These are phyloP conservation scores for Mohoua ochrocephala DNA, from an alignment of 2,113 vertebrate genomes.

Conservation along the genomic window DNA sequence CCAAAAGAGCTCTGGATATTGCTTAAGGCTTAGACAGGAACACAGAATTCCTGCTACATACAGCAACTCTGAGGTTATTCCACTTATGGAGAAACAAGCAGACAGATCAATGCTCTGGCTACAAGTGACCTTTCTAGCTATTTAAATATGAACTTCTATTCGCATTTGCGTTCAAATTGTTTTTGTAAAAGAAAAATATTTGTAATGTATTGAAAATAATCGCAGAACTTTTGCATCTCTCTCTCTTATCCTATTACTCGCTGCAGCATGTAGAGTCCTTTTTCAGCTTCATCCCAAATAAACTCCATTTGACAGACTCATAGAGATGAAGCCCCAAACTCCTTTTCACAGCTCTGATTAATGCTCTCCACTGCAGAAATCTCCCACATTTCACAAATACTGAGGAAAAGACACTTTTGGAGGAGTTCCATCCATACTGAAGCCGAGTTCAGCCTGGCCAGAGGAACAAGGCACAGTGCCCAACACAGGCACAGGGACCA, in stretches of 20 bases:
- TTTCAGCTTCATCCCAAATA: not conserved
- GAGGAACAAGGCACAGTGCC: not conserved
- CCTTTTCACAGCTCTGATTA: not conserved
- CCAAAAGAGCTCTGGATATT: not conserved
- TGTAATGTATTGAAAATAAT: not conserved
- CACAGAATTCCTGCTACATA: not conserved
- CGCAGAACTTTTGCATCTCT: not conserved
- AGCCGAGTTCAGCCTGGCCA: not conserved
- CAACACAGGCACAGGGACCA: not conserved
- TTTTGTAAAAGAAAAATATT: not conserved
- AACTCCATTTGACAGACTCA: not conserved
- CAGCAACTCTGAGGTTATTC: not conserved
- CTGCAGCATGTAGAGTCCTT: not conserved
- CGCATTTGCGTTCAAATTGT: not conserved
- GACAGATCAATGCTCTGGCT: constrained; percentile 41
- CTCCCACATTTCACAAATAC: not conserved
- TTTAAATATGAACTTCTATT: not conserved
- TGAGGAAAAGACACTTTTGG: not conserved
- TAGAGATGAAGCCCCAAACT: not conserved
- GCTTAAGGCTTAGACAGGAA: not conserved
- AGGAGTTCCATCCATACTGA: not conserved
- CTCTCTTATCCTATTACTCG: not conserved
- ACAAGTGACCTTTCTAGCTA: constrained; percentile 18
- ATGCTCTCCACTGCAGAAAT: not conserved
- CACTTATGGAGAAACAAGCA: not conserved